Conservation (phyloP, 1,140 invertebrate species). For the Drosophila melanogaster region Release_6_plus_ISO1_MT NT_033777.3:20096501-20097000, state of each 20-base stretch:
- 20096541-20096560: conserved; percentile 3
- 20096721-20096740: background rate
- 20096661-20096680: background rate
- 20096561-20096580: conserved; percentile 12
- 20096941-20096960: conserved; percentile 18
- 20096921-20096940: conserved; percentile 17
- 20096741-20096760: background rate
- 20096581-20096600: conserved; percentile 10
- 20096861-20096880: conserved; percentile 26
- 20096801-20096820: conserved; percentile 8
- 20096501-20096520: background rate
- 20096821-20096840: conserved; percentile 34
- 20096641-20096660: background rate
- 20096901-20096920: conserved; percentile 4
- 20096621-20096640: background rate
- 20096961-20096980: conserved; percentile 59
- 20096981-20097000: conserved; percentile 42
- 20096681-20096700: background rate
- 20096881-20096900: conserved; percentile 13
- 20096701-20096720: background rate
- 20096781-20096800: conserved; percentile 6
- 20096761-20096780: conserved; percentile 5
- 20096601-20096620: background rate
- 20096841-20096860: conserved; percentile 39
- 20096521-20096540: conserved; percentile 13